These are phyloP conservation scores for Tenthredo notha DNA, from an alignment of 2,888 invertebrate species.

Conservation along the genomic window DNA sequence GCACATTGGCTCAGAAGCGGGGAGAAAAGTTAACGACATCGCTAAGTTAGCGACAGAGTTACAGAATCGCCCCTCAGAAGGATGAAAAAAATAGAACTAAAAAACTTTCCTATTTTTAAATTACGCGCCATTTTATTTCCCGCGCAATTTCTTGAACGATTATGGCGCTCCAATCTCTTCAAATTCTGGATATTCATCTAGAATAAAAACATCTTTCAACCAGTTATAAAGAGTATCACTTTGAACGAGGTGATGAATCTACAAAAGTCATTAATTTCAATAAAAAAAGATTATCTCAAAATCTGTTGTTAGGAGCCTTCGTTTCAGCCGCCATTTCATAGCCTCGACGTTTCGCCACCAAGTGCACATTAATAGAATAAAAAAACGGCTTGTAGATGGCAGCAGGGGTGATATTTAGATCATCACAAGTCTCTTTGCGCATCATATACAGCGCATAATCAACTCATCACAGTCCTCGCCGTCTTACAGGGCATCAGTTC, in stretches of 20 bases:
- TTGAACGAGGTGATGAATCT: not conserved
- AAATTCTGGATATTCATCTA: not conserved
- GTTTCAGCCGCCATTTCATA: not conserved
- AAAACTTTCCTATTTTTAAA: not conserved
- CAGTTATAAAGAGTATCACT: not conserved
- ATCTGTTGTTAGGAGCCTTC: not conserved
- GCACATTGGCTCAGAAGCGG: too few relatives aligned
- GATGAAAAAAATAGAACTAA: not conserved
- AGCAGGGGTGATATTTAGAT: not conserved
- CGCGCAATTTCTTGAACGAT: not conserved
- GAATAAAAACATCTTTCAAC: not conserved
- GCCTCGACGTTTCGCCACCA: not conserved
- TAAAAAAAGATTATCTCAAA: too few relatives aligned
- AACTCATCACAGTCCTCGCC: not conserved
- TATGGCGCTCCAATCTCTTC: not conserved
- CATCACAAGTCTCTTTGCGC: not conserved
- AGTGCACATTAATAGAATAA: conserved; percentile 59
- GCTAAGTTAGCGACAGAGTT: too few relatives aligned
- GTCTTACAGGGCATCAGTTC: not conserved
- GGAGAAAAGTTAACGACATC: too few relatives aligned
- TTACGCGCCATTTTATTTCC: not conserved
- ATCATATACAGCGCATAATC: not conserved
- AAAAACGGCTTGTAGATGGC: not conserved
- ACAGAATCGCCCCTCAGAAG: too few relatives aligned
- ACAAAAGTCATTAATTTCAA: too few relatives aligned